phyloP scores from a whole-genome alignment of 2,113 vertebrate species.

The Serranochromis macrocephalus region DNA sequence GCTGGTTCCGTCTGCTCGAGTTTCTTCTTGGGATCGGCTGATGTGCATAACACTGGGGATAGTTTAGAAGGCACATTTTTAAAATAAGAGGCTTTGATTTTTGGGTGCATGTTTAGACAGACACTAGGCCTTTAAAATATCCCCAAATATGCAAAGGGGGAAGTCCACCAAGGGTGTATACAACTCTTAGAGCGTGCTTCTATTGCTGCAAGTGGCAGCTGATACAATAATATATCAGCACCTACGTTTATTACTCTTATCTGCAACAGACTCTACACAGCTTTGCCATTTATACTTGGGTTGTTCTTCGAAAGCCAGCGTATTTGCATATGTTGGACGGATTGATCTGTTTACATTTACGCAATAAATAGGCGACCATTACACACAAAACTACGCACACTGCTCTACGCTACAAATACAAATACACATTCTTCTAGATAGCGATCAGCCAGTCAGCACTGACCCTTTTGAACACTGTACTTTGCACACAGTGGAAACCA shows the following conservation, averaged over 20 bases:
- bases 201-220: not conserved
- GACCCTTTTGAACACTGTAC: not conserved
- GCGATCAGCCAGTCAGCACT: constrained; percentile 24
- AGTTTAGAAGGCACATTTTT: not conserved
- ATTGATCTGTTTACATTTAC: not conserved
- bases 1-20: not conserved
- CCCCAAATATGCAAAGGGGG: not conserved
- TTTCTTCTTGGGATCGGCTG: not conserved
- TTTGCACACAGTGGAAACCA: constrained; percentile 23
- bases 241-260: not conserved
- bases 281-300: not conserved
- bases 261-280: not conserved
- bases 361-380: not conserved
- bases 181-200: not conserved
- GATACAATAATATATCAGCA: not conserved
- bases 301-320: not conserved
- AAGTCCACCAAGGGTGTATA: not conserved
- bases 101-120: not conserved
- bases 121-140: not conserved
- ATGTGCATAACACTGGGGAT: not conserved
- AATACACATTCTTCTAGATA: not conserved
- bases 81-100: not conserved
- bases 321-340: not conserved
- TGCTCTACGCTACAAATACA: not conserved
- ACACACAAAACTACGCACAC: not conserved